Base-by-base conservation (phyloP, 2,113 vertebrate species). In the Galbula dea region DNA sequence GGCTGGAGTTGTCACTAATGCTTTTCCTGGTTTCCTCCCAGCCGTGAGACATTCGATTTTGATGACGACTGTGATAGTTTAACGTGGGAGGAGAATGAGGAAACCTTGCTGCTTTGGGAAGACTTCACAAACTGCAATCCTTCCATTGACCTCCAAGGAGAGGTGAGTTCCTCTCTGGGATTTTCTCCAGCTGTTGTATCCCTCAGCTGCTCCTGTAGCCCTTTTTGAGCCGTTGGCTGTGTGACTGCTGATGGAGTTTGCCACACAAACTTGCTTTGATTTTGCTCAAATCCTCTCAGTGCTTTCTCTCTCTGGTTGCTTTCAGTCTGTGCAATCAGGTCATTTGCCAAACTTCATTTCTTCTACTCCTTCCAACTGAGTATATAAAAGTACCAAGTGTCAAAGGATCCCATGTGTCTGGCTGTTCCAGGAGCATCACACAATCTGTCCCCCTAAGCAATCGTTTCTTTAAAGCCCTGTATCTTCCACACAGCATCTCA, bases 1-100 rank as follows among this genome's bases (percentile, higher is more conserved):
- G 30, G 79, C 90, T 46, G 82, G 75, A 77, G 90, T 20, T 18
- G 4, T 27, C 34, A 3, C 58, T 74, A 15, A 83, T 45, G 43
- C 37, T 61, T 32, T 10, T 20, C 96, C 97, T 96, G 96, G 95
- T 88, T 92, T 87, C 97, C 97, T 95, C 30, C 52, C 81, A 99
- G 99, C 95, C 98, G 99, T 3, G 99, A 99, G 95, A 99, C 99
- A 0, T 99, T 99, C 4, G 99, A 99, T 62, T 98, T 99, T 18
- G 98, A 98, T 14, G 99, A 99, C 0, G 99, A 99, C 97, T 99
- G 99, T 29, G 99, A 99, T 96, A 99, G 99, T 92, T 97, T 99
- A 95, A 99, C 99, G 0, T 99, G 99, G 99, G 99, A 99, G 63
- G 99, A 99, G 91, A 99, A 99, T 1, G 99, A 99, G 77, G 99